Base-by-base conservation (phyloP, 2,888 invertebrate genomes). In the Acheta domesticus region DNA sequence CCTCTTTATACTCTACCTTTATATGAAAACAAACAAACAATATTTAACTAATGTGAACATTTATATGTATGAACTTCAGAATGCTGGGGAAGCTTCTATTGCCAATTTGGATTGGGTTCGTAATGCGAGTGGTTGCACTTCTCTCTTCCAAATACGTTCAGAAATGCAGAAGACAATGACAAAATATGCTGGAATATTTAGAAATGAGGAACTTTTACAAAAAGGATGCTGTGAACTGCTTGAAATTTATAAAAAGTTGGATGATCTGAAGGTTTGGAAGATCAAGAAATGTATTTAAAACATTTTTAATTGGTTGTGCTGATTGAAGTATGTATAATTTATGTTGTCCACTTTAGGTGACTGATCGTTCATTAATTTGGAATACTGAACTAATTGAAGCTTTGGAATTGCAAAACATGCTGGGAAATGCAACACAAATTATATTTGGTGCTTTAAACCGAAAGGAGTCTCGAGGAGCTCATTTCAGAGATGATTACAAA, bases 21-120 rank as follows among this genome's bases (percentile, higher is more conserved):
- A 23, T 23, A 23, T 36, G 8, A 36, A 36, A 36, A 23, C 23
- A 23, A 36, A 36, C 36, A 36, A 36, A 36, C 36, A 36, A 36
- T 36, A 36, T 8, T 36, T 36, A 36, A 36, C 5, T 36, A 36
- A 36, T 36, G 8, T 36, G 4, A 8, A 36, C 36, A 36, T 36
- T 8, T 36, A 8, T 36, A 8, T 36, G 5, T 36, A 36, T 8
- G 8, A 36, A 36, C 36, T 36, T 36, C 36, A 36, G 36, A 36
- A 36, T 8, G 36, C 36, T 14, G 99, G 99, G 5, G 98, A 99
- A 87, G 92, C 89, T 81, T 96, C 96, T 19, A 93, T 99, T 19
- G 95, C 95, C 1, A 98, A 98, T 88, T 88, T 99, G 84, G 99
- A 99, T 87, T 90, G 89, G 83, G 85, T 96, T 23, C 90, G 97